Base-by-base conservation (phyloP, 2,797 vertebrate genomes). In the Phoeniculus purpureus region DNA sequence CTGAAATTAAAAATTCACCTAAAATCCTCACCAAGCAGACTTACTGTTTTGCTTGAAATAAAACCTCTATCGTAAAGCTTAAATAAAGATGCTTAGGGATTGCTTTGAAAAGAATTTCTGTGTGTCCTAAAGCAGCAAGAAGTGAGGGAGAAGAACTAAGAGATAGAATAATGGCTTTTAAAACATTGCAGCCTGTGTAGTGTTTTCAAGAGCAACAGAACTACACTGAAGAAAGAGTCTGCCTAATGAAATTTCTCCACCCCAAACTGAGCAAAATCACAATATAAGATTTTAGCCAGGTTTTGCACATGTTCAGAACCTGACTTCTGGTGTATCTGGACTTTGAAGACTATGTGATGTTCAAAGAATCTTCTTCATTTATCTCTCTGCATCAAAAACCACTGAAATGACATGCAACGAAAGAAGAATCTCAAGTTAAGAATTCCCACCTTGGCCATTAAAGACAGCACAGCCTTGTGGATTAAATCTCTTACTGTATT, bases 401-500 rank as follows among this genome's bases (percentile, higher is more conserved):
- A 29, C 25, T 65, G 31, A 81, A 83, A 58, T n/a, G 3, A 40
- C 23, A 32, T 29, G 25, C 32, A 18, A 65, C n/a, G 51, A 58
- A 92, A 88, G 72, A 86, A 59, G 66, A 81, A 31, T 68, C 50
- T 54, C 6, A 20, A 12, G 5, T 19, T 26, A 51, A 51, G 51
- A 90, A 70, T 34, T 94, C 54, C 85, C 64, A 81, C 72, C 62
- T 85, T 90, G 77, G 87, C 87, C 45, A 55, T 91, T 76, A 96
- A 94, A 81, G 66, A 79, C 71, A 96, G 71, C 3, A 62, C 5
- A 31, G 45, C 10, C 3, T 51, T 48, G 47, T 50, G 34, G 86
- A 95, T 87, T 94, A 89, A 95, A 92, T 18, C 34, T 88, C 93
- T 64, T 62, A 70, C 32, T 76, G 29, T 76, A 70, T 75, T 72